Conservation (phyloP, 2,888 invertebrate species). For the Xanthia icteritia region DNA sequence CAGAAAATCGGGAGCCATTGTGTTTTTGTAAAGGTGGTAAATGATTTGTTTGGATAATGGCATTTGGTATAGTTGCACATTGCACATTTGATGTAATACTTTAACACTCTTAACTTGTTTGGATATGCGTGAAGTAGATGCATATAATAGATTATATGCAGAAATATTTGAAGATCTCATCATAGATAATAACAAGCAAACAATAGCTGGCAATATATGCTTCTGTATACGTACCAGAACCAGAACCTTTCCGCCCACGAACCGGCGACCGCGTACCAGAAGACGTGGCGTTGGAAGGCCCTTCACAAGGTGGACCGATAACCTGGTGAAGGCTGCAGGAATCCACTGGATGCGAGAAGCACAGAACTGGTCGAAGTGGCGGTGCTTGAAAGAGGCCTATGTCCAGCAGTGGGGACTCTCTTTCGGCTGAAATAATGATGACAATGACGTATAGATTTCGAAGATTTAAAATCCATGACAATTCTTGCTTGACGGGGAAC, state of each 20-base stretch:
- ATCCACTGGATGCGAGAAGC: no score
- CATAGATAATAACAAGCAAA: constrained; percentile 21
- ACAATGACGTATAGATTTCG: no score
- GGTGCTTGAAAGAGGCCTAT: no score
- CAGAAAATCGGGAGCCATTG: constrained; percentile 88
- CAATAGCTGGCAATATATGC: not conserved
- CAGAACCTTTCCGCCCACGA: no score
- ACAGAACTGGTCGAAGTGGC: no score
- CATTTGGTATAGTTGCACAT: constrained; percentile 75
- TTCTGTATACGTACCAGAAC: not conserved
- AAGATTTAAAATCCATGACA: not conserved
- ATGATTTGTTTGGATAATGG: constrained; percentile 78
- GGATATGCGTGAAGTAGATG: constrained; percentile 21
- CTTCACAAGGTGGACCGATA: no score
- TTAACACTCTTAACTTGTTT: constrained; percentile 51
- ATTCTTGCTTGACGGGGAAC: not conserved
- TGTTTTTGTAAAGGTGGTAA: constrained; percentile 80
- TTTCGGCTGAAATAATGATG: no score
- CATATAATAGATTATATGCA: not conserved
- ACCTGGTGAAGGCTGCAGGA: no score
- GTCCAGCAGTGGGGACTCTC: no score
- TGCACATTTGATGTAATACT: constrained; percentile 75
- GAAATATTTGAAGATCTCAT: constrained; percentile 21
- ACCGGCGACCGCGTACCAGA: no score
- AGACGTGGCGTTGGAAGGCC: no score